Conservation (phyloP, 1,140 invertebrate species). For the Andrena cerasifolii region DNA sequence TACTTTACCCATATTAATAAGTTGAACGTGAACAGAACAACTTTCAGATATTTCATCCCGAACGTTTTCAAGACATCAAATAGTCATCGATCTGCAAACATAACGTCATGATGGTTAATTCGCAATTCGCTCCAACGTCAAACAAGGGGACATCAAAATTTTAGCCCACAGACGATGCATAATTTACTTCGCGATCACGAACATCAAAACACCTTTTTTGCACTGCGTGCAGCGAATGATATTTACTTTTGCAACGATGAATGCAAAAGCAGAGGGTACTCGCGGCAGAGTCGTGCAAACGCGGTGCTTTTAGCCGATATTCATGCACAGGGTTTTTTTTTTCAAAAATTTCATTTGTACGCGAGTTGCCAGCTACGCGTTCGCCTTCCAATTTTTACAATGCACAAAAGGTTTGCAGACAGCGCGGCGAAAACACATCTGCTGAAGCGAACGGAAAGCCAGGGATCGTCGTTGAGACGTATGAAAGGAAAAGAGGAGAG, state of each 20-base stretch:
- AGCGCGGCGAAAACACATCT: too few species aligned
- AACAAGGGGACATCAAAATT: not conserved
- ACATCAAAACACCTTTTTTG: not conserved
- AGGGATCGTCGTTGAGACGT: too few species aligned
- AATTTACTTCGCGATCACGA: too few species aligned
- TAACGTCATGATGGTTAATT: constrained; percentile 1
- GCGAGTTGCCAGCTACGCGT: not conserved
- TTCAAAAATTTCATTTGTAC: not conserved
- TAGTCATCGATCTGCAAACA: constrained; percentile 74
- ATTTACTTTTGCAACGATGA: not conserved
- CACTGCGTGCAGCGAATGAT: not conserved
- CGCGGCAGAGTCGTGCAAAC: not conserved
- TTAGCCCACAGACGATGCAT: not conserved
- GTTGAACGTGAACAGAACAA: constrained; percentile 82
- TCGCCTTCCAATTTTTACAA: not conserved
- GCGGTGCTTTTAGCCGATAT: not conserved
- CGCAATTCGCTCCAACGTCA: not conserved
- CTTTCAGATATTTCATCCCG: constrained; percentile 81
- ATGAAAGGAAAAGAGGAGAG: too few species aligned
- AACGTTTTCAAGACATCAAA: constrained; percentile 59
- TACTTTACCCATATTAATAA: constrained; percentile 83
- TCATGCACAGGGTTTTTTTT: not conserved
- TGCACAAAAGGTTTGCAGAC: not conserved
- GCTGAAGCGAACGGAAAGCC: too few species aligned
- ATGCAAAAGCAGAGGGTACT: too few species aligned